phyloP scores from a whole-genome alignment of 2,797 vertebrate genomes.

The Leptatherina wallacei region DNA sequence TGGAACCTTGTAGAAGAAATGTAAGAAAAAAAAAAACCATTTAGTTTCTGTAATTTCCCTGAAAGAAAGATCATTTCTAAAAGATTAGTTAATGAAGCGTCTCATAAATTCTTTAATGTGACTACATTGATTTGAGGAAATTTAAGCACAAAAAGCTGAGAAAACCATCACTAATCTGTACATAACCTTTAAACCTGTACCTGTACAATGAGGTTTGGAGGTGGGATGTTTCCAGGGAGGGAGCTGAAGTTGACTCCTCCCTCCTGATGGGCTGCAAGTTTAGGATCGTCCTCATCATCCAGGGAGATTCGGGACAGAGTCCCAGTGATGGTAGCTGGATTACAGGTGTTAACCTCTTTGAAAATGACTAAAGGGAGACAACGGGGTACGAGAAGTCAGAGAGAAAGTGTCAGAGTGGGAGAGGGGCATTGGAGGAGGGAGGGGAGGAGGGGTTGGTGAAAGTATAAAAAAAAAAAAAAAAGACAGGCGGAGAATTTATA shows the following conservation, averaged over 20 bases:
- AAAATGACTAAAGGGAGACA: slow-evolving; percentile 88
- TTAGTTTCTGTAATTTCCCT: too few relatives aligned
- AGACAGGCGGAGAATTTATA: slow-evolving; percentile 5
- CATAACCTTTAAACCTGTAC: slow-evolving; percentile 35
- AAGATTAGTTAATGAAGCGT: too few relatives aligned
- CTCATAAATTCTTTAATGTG: too few relatives aligned
- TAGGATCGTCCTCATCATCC: slow-evolving; percentile 96
- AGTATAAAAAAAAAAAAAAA: background rate
- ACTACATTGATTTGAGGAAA: too few relatives aligned
- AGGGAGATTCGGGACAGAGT: slow-evolving; percentile 96
- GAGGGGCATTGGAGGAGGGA: background rate
- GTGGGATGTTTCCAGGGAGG: slow-evolving; percentile 94
- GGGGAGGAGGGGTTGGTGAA: slow-evolving; percentile 2
- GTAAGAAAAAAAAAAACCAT: background rate
- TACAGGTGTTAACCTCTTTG: slow-evolving; percentile 98
- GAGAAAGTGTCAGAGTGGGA: slow-evolving; percentile 6
- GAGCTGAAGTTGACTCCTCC: slow-evolving; percentile 91
- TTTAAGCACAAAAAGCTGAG: background rate
- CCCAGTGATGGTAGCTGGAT: slow-evolving; percentile 96
- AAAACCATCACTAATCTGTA: background rate
- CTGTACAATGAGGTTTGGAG: slow-evolving; percentile 90
- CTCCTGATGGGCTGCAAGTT: slow-evolving; percentile 90
- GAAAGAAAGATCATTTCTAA: too few relatives aligned
- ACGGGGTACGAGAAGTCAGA: background rate
- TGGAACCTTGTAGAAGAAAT: slow-evolving; percentile 78